phyloP scores from a whole-genome alignment of 2,888 invertebrate genomes.

The Steinernema hermaphroditum region DNA sequence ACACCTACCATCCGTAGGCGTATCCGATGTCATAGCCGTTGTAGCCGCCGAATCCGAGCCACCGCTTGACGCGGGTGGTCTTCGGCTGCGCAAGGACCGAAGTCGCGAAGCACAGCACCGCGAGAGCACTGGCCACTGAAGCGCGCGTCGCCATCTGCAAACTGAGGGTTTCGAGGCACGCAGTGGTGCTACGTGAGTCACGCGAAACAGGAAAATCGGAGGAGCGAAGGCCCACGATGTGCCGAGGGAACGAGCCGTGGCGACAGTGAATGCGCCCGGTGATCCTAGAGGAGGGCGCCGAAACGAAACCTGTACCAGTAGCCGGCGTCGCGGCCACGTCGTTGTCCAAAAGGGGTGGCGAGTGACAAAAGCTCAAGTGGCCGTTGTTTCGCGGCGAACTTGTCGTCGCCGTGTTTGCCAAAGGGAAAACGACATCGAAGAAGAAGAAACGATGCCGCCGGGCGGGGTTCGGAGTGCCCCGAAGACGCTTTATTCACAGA shows the following conservation, averaged over 20 bases:
- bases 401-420: slow-evolving; percentile 14
- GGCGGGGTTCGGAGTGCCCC: too few relatives aligned
- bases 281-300: slow-evolving; percentile 1
- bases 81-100: background rate
- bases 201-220: slow-evolving; percentile 12
- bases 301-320: slow-evolving; percentile 15
- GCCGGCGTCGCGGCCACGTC: slow-evolving; percentile 10
- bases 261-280: background rate
- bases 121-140: background rate
- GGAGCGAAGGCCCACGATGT: background rate
- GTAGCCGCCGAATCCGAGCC: slow-evolving; percentile 21
- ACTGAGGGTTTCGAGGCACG: background rate
- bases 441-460: too few relatives aligned
- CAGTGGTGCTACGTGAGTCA: slow-evolving; percentile 22
- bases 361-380: slow-evolving; percentile 29
- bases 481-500: too few relatives aligned
- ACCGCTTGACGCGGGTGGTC: background rate
- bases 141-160: background rate
- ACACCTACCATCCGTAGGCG: slow-evolving; percentile 17
- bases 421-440: background rate
- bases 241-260: background rate
- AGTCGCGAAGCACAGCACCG: background rate
- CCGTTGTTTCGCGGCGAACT: slow-evolving; percentile 25
- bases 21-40: slow-evolving; percentile 11
- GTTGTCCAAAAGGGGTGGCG: slow-evolving; percentile 14